Base-by-base conservation (phyloP, 1,140 invertebrate species). In the Panonychus citri region DNA sequence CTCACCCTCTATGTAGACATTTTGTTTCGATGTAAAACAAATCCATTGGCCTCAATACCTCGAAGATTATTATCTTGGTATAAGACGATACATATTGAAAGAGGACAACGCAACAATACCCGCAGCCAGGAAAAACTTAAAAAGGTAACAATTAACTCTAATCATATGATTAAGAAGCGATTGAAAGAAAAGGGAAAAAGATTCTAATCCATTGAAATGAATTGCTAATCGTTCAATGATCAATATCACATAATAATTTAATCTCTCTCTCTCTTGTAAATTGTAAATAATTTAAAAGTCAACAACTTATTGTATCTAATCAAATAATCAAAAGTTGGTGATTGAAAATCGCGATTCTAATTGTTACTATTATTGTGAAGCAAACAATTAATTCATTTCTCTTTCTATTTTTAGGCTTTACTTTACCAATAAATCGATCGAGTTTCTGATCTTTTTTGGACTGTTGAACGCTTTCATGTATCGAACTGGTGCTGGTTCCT, bases 41-140 rank as follows among this genome's bases (percentile, higher is more conserved):
- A 66, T 84, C 1, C 67, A 78, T 57, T 85, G 81, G 79, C 73
- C 77, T 40, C 63, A 70, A 0, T 86, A 81, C 63, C 71, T 85
- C 52, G 69, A 75, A n/a, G 68, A 74, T 54, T 85, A 85, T 63
- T 78, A 85, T 27, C 68, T 80, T 40, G 83, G 82, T 0, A 77
- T 78, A 10, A 73, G 84, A 50, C 71, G 81, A 37, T 82, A 80
- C 62, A 81, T 88, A 55, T 67, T 89, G 0, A 85, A 87, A 61
- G 84, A 87, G 66, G 76, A 74, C 17, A 80, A 82, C 40, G 80
- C 82, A 54, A 83, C 82, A 1, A 67, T 89, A 28, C 83, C 84
- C n/a, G 78, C 79, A 39, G 78, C 78, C 27, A 70, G 70, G 59
- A 71, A 62, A 55, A 66, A 66, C 50, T 54, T 68, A n/a, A 65